Evolutionary conservation across 2,797 vertebrate genomes (phyloP), one percentile per base, ranked within the genome.

Genomic region (Centroberyx gerrardi): DNA sequence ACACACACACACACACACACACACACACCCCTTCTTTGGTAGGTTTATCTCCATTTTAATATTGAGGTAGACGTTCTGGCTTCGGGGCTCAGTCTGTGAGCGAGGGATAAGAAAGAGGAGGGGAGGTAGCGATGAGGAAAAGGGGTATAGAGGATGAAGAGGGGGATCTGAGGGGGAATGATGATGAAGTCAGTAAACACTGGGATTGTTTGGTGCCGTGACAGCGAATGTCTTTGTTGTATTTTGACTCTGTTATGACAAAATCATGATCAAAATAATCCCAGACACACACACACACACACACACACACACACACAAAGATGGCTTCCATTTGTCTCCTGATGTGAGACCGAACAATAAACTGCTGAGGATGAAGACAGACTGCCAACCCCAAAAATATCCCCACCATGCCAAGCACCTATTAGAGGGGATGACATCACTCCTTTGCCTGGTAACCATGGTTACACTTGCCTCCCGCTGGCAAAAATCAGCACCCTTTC

Each of bases 361-460:
- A 78, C 28, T 59, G 67, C 78, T 80, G 69, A 83, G 65, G 48
- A 12, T 60, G 52, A 70, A 67, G 42, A 68, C 65, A 81, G 10
- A 36, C 18, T 28, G 54, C 64, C 59, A 72, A 53, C n/a, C 64
- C 58, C 22, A 12, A 80, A 49, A 83, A 84, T 78, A 80, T 62
- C 75, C 56, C 70, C 31, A 77, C 65, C 27, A 76, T 62, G 69
- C 73, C 71, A 73, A 65, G 51, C 67, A 66, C 64, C 79, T 81
- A 53, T 83, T 80, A 42, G 48, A 85, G 64, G 54, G 63, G 4
- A 89, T 94, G 89, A 93, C 90, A 83, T 94, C 90, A 91, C 55
- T 76, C 74, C 69, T 79, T 86, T 83, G 80, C 75, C 62, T 76
- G 68, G 94, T 95, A 89, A 84, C 92, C 85, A 92, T 94, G 91